Evolutionary conservation across 2,888 invertebrate species (phyloP), one percentile per base, ranked within the genome.

Genomic region (Yponomeuta evonymella): DNA sequence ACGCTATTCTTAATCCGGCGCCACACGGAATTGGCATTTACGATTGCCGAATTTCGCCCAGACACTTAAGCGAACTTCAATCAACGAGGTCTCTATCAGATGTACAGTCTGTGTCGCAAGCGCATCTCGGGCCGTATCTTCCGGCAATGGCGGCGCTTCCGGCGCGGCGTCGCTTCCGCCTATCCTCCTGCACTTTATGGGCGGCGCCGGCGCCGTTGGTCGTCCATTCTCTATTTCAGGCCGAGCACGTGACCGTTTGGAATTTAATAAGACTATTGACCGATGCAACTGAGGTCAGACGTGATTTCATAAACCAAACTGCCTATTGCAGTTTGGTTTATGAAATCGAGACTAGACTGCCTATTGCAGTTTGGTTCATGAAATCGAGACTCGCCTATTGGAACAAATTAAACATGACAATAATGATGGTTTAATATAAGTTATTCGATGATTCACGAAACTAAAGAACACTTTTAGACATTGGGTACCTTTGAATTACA

Each of bases 101-200:
- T 43, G 8, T 43, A 43, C 8, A 8, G 43, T 43, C 43, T 43
- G 9, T 8, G 43, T 43, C 9, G 43, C 36, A 36, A 36, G 87
- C 87, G 83, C 89, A 89, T 87, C 85, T 86, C 86, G 86, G 78
- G 77, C 81, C 58, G 69, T 82, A 85, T 89, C 90, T 89, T 90
- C 89, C 89, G 89, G 88, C 81, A 80, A 78, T 82, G 79, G 76
- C 79, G 78, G 77, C 48, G 79, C 79, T 86, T 81, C 89, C 88
- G 89, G 87, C 67, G 84, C 82, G 79, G 76, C 79, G 78, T 77
- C 51, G 79, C 79, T 86, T 81, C 89, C 88, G 90, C 48, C 86
- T 79, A 83, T 78, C 80, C 82, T 85, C 81, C 83, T 82, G 79
- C 79, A 81, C 81, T 86, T 87, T 84, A 86, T 79, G 81, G 74